Base-by-base conservation (phyloP, 2,888 invertebrate genomes). In the Plagiodera versicolora region DNA sequence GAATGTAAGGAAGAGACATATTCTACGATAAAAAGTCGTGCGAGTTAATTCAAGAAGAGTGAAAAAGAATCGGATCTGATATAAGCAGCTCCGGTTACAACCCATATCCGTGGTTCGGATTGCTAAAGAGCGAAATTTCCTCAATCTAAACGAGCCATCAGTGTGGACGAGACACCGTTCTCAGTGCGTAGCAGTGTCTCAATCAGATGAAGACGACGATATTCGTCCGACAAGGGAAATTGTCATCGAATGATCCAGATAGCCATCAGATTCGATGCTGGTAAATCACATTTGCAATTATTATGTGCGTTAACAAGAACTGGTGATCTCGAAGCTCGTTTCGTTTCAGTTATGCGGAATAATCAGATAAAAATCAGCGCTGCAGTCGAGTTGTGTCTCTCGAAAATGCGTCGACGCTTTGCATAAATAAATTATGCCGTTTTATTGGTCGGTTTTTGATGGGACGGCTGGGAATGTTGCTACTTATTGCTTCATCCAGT, bases 111-210 rank as follows among this genome's bases (percentile, higher is more conserved):
- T 50, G 55, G 32, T 55, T 59, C 44, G 59, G 57, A 56, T 50
- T 60, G 50, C 56, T 61, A 61, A 65, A 59, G 59, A 61, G 63
- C 63, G 58, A 63, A 53, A 61, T 61, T 54, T 48, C 46, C 55
- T 55, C 52, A 69, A 74, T 74, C 73, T 72, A 67, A 72, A 71
- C 70, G 70, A 71, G 67, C 67, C 68, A 74, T 74, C 70, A 69
- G 67, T 68, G 72, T 71, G 72, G 72, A 71, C 69, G 67, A 69
- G 69, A 69, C 70, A 69, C 69, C 58, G 65, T 65, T 62, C 64
- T 64, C 67, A 70, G 69, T 69, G 47, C 46, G 52, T 69, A 64
- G 65, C 63, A 72, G 71, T 69, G 73, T 73, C 74, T 74, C 71
- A 75, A 74, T 74, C 74, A 73, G 75, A 75, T 75, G 67, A 72